These are phyloP conservation scores for Peromyscus leucopus DNA, from an alignment of 2,113 vertebrate genomes.

Conservation along the genomic window DNA sequence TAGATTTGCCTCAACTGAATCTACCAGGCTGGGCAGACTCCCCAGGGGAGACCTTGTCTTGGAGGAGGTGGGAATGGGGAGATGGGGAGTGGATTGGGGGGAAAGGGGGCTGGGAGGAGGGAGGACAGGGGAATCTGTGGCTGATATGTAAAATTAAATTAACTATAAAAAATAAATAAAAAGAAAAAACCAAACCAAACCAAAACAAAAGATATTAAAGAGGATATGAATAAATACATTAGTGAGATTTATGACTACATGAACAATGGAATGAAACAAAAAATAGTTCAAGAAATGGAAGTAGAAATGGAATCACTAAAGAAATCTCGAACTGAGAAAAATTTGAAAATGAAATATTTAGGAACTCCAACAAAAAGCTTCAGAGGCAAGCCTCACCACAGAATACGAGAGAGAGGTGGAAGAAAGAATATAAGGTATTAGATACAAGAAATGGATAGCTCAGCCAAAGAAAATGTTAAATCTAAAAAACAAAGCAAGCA, in stretches of 20 bases:
- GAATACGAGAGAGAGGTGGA: not conserved
- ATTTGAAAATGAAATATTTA: not conserved
- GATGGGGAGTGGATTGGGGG: no score
- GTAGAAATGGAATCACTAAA: not conserved
- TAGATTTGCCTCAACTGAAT: no score
- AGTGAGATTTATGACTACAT: not conserved
- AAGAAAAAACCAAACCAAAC: no score
- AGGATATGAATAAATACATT: not conserved
- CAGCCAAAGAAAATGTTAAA: not conserved
- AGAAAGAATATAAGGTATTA: not conserved
- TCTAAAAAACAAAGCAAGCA: not conserved
- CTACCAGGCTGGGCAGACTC: no score
- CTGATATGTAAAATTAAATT: no score
- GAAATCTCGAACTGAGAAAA: not conserved
- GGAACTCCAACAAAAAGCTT: not conserved
- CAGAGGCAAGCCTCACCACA: not conserved
- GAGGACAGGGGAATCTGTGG: no score
- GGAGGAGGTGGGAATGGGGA: no score
- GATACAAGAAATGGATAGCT: not conserved
- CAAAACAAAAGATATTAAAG: not conserved
- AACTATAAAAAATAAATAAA: no score
- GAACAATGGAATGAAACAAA: not conserved
- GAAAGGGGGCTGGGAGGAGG: no score
- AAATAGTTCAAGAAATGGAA: not conserved
- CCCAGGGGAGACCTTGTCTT: no score